Conservation (phyloP, 2,113 vertebrate species). For the Podarcis cretensis region DNA sequence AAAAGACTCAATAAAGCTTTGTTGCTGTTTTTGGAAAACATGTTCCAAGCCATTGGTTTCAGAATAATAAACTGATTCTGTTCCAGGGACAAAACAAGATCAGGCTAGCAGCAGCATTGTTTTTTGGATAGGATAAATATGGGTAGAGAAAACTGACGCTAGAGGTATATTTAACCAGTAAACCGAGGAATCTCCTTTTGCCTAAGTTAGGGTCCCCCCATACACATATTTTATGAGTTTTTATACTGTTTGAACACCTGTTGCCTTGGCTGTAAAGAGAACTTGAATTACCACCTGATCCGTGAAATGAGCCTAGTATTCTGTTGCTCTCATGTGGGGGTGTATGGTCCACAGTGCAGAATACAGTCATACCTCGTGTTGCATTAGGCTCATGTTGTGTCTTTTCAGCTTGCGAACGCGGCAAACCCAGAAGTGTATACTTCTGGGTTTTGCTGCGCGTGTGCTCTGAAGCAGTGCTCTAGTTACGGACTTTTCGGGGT, state of each 20-base stretch:
- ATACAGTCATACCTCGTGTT: too few relatives aligned
- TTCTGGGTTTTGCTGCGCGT: too few relatives aligned
- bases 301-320: background rate
- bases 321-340: background rate
- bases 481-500: too few relatives aligned
- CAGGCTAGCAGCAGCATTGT: background rate
- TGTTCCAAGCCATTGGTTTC: background rate
- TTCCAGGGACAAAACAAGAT: background rate
- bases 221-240: background rate
- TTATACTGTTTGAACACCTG: background rate
- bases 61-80: background rate
- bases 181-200: slow-evolving; percentile 6
- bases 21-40: background rate
- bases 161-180: background rate
- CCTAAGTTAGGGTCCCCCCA: background rate
- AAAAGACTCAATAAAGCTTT: background rate
- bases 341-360: background rate
- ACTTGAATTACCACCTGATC: background rate
- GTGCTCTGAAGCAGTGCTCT: too few relatives aligned
- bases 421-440: too few relatives aligned
- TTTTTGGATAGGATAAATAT: background rate
- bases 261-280: background rate
- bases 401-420: too few relatives aligned
- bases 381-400: too few relatives aligned
- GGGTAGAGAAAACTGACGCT: background rate